Evolutionary conservation across 2,113 vertebrate species (phyloP).

Genomic region (Onychostoma macrolepis): DNA sequence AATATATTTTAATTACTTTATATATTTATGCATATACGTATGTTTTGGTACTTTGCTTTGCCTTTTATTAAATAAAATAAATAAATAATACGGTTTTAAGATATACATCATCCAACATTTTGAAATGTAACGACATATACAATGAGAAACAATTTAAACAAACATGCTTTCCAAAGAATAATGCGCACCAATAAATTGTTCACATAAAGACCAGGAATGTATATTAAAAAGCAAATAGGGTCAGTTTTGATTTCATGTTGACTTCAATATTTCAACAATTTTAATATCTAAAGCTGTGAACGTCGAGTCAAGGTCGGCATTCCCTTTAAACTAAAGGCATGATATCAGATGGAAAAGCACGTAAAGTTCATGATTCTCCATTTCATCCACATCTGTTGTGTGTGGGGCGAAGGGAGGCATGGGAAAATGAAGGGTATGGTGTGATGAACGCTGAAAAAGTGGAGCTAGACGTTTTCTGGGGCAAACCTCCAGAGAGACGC

Average conservation of each 20-base stretch:
- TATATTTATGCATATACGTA: too few relatives aligned
- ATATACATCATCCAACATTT: too few relatives aligned
- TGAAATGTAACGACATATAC: not conserved
- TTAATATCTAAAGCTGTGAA: not conserved
- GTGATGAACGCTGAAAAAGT: conserved; percentile 33
- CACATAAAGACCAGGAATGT: not conserved
- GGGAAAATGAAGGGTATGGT: conserved; percentile 23
- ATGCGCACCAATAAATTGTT: not conserved
- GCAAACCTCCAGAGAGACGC: conserved; percentile 18
- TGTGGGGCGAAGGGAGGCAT: not conserved
- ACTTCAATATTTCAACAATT: not conserved
- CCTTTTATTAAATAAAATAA: too few relatives aligned
- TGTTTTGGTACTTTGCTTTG: too few relatives aligned
- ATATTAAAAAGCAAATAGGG: not conserved
- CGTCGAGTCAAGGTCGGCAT: not conserved
- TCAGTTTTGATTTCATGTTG: not conserved
- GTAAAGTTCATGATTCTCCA: not conserved
- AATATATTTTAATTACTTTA: too few relatives aligned
- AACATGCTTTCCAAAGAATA: not conserved
- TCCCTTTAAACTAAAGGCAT: not conserved
- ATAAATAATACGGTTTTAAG: too few relatives aligned
- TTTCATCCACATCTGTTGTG: conserved; percentile 20
- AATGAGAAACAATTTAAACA: not conserved
- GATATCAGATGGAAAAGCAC: not conserved
- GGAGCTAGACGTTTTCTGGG: conserved; percentile 45